Base-by-base conservation (phyloP, 2,113 vertebrate species). In the Eurypyga helias region DNA sequence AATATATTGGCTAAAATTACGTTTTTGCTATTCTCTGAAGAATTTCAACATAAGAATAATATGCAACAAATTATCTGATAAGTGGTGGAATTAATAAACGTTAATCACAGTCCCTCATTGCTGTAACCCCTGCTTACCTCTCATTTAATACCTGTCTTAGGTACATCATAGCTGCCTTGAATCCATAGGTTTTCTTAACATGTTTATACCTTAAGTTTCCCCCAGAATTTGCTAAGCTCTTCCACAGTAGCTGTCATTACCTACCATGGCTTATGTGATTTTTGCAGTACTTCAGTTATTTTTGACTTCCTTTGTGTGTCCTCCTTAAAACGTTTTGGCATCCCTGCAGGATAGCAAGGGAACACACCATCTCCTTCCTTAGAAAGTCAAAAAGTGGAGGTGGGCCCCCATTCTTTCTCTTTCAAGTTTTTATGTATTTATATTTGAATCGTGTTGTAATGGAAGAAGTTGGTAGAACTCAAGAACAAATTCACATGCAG, bases 271-370 rank as follows among this genome's bases (percentile, higher is more conserved):
- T 67, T 67, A 46, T 28, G 21, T 26, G 11, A 2, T 58, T 13
- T 67, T n/a, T 58, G 9, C 3, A 43, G 3, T 61, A 18, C 17
- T 81, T 73, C 15, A 58, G 17, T 54, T 52, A 60, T 38, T 85
- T 82, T 90, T 58, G 23, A 13, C 7, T 62, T 38, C 7, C 48
- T 54, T 65, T 70, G 5, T 65, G 4, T 34, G 31, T 60, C 7
- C 1, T 51, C 10, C 3, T 43, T 84, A 5, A 6, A 16, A 12
- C 14, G 20, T 66, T 58, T 69, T 45, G 1, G 0, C 2, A 11
- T 57, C 1, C 5, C 34, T 28, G 16, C 2, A 58, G 8, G 4
- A 4, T 38, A 61, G 17, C n/a, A 6, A 61, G 26, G 38, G 13
- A 87, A 21, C 4, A 33, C 5, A 55, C 17, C 52, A 26, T 49